phyloP scores from a whole-genome alignment of 1,140 invertebrate species.

The Hyles euphorbiae region DNA sequence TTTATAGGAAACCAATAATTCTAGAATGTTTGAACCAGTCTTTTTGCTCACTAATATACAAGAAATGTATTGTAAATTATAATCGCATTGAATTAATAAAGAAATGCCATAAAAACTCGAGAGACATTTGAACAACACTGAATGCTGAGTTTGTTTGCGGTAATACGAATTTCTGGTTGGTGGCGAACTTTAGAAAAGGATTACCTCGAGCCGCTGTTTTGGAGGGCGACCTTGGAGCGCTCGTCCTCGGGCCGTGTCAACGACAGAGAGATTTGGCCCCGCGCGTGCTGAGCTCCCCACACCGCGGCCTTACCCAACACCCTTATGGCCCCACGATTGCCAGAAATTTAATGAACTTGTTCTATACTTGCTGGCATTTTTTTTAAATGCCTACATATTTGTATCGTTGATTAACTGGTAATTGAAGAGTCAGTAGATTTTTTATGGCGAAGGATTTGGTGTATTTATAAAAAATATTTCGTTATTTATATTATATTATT shows the following conservation, averaged over 20 bases:
- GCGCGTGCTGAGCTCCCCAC: conserved; percentile 33
- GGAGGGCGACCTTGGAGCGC: conserved; percentile 55
- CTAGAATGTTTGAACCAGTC: too few species aligned
- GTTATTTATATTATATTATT: too few species aligned
- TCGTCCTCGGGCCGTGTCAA: conserved; percentile 62
- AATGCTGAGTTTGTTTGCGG: too few species aligned
- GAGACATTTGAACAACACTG: too few species aligned
- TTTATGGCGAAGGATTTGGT: too few species aligned
- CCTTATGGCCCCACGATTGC: conserved; percentile 14
- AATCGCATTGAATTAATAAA: too few species aligned
- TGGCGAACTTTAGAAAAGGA: conserved; percentile 12
- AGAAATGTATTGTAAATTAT: too few species aligned
- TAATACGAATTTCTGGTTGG: neutral
- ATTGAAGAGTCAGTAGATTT: too few species aligned
- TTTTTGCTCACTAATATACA: too few species aligned
- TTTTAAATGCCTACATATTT: conserved; percentile 1
- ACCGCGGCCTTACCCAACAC: conserved; percentile 9
- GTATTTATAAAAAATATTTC: too few species aligned
- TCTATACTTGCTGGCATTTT: conserved; percentile 4
- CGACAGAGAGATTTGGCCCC: conserved; percentile 48
- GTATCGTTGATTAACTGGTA: neutral
- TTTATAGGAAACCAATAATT: too few species aligned
- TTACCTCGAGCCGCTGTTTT: conserved; percentile 30
- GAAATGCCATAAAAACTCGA: too few species aligned
- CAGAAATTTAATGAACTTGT: conserved; percentile 30